These are phyloP conservation scores for Prenolepis imparis DNA, from an alignment of 2,888 invertebrate genomes.

Conservation along the genomic window DNA sequence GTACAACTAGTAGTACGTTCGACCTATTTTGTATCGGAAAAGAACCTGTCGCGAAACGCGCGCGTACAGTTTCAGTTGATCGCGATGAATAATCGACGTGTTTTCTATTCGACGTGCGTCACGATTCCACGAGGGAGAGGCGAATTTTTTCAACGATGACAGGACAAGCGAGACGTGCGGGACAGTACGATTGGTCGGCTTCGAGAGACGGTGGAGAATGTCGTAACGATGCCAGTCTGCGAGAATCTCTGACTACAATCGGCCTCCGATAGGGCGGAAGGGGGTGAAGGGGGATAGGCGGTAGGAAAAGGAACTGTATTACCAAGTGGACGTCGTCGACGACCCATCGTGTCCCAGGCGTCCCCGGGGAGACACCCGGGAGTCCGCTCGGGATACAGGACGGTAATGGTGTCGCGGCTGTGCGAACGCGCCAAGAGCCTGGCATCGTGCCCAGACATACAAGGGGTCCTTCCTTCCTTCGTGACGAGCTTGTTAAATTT, in stretches of 20 bases:
- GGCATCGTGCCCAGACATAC: slow-evolving; percentile 84
- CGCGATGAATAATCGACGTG: slow-evolving; percentile 59
- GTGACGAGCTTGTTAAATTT: slow-evolving; percentile 86
- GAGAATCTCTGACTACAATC: slow-evolving; percentile 39
- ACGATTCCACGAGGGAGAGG: slow-evolving; percentile 52
- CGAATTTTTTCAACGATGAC: slow-evolving; percentile 59
- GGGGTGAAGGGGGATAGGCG: slow-evolving; percentile 43
- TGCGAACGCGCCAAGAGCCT: slow-evolving; percentile 80
- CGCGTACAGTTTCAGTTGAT: slow-evolving; percentile 25
- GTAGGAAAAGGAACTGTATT: slow-evolving; percentile 80
- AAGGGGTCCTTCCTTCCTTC: slow-evolving; percentile 80
- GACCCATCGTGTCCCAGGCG: slow-evolving; percentile 77
- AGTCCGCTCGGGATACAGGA: slow-evolving; percentile 82
- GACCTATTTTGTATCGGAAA: slow-evolving; percentile 65
- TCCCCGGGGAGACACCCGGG: slow-evolving; percentile 74
- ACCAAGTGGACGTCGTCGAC: slow-evolving; percentile 84
- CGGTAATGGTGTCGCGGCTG: slow-evolving; percentile 83
- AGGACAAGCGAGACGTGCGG: slow-evolving; percentile 21
- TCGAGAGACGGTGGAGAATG: slow-evolving; percentile 68
- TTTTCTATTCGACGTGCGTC: slow-evolving; percentile 66
- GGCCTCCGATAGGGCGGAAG: slow-evolving; percentile 52
- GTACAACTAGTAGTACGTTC: neutral
- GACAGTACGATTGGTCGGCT: slow-evolving; percentile 2
- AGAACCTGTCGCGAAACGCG: slow-evolving; percentile 47
- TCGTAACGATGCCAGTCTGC: slow-evolving; percentile 82